Evolutionary conservation across 2,888 invertebrate genomes (phyloP).

Genomic region (Tricholauxania praeusta): DNA sequence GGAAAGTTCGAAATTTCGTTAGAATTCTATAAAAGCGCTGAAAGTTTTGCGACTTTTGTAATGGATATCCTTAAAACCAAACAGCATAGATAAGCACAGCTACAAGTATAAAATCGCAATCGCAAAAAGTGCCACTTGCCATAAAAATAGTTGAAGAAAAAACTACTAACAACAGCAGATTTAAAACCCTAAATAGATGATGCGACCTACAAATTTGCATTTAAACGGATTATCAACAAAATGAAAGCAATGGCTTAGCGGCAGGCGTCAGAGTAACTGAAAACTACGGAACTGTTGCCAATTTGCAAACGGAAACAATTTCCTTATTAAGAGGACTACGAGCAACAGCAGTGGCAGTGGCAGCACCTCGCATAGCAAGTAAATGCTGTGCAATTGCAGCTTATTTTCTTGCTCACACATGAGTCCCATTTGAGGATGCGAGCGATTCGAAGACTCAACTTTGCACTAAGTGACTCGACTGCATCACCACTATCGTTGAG

Average conservation of each 20-base stretch:
- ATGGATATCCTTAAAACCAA: too few relatives aligned
- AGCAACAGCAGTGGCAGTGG: not conserved
- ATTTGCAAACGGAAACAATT: slow-evolving; percentile 65
- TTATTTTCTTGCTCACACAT: slow-evolving; percentile 22
- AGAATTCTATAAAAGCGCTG: too few relatives aligned
- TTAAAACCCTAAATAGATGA: too few relatives aligned
- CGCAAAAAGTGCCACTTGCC: too few relatives aligned
- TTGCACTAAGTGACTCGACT: slow-evolving; percentile 43
- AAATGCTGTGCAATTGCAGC: too few relatives aligned
- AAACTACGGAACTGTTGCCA: slow-evolving; percentile 54
- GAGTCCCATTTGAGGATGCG: not conserved
- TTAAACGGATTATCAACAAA: slow-evolving; percentile 55
- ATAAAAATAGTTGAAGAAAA: too few relatives aligned
- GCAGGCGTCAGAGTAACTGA: not conserved
- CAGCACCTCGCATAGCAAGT: not conserved
- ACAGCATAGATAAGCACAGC: too few relatives aligned
- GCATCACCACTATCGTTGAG: slow-evolving; percentile 41
- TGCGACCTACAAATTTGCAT: slow-evolving; percentile 51
- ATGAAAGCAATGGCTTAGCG: slow-evolving; percentile 29
- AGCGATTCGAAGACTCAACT: slow-evolving; percentile 7
- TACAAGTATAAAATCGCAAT: too few relatives aligned
- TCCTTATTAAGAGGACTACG: slow-evolving; percentile 55
- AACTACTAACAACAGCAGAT: too few relatives aligned
- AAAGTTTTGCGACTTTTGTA: too few relatives aligned
- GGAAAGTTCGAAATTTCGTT: too few relatives aligned